phyloP scores from a whole-genome alignment of 2,888 invertebrate species.

The Trichogramma dendrolimi region DNA sequence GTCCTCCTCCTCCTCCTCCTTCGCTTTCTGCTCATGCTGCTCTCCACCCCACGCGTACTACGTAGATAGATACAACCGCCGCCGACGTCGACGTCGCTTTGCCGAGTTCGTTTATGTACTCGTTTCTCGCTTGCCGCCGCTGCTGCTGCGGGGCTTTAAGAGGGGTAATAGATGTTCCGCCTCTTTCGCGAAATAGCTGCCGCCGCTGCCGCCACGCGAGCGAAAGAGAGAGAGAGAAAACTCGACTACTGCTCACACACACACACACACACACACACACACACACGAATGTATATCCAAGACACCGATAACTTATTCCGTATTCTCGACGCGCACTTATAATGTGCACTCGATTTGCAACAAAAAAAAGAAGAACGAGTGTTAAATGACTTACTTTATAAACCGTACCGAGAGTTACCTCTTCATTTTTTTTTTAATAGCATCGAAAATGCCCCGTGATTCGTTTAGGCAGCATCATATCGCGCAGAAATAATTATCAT shows the following conservation, averaged over 20 bases:
- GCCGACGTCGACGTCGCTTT: too few species aligned
- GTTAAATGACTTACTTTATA: too few species aligned
- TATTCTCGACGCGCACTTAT: neutral
- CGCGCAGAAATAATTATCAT: too few species aligned
- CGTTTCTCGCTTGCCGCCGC: constrained; percentile 31
- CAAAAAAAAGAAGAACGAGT: too few species aligned
- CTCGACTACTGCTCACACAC: constrained; percentile 9
- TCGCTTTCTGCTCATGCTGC: constrained; percentile 35
- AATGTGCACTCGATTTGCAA: too few species aligned
- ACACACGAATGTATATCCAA: neutral
- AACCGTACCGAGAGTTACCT: too few species aligned
- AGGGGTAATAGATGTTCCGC: constrained; percentile 51
- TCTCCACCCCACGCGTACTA: constrained; percentile 20
- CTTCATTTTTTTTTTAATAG: too few species aligned
- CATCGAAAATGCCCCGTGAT: too few species aligned
- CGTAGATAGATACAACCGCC: too few species aligned
- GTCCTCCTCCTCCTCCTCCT: constrained; percentile 18
- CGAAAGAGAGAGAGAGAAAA: constrained; percentile 8
- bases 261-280: constrained; percentile 13
- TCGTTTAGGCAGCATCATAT: too few species aligned
- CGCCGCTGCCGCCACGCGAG: constrained; percentile 38
- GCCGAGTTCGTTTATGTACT: too few species aligned
- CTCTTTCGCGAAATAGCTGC: constrained; percentile 41
- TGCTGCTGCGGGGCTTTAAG: constrained; percentile 40
- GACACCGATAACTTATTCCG: neutral